Conservation (phyloP, 2,797 vertebrate species). For the Myotis findleyi region DNA sequence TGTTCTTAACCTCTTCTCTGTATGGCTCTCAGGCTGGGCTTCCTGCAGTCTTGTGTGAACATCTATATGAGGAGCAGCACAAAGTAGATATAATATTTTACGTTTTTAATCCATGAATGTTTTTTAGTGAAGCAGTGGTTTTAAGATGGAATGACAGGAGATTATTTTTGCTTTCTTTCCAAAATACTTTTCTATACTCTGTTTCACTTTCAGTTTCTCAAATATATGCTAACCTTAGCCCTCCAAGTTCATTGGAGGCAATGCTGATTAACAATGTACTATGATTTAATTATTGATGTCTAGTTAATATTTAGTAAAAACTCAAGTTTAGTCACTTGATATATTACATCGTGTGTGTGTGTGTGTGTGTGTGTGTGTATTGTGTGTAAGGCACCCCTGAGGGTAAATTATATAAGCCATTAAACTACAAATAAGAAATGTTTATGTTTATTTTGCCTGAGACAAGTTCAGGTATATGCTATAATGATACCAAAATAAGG, state of each 20-base stretch:
- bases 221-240: background rate
- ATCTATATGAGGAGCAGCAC: background rate
- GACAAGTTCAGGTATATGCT: background rate
- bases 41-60: background rate
- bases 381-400: background rate
- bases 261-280: background rate
- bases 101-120: background rate
- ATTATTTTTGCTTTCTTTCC: background rate
- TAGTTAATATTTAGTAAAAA: conserved; percentile 1
- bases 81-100: conserved; percentile 2
- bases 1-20: background rate
- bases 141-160: background rate
- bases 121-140: background rate
- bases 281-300: conserved; percentile 14
- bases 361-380: background rate
- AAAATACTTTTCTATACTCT: background rate
- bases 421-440: background rate
- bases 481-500: background rate
- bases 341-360: background rate
- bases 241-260: background rate
- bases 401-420: background rate
- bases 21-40: background rate
- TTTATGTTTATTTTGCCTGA: conserved; percentile 6
- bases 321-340: background rate
- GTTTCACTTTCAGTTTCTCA: conserved; percentile 17